phyloP scores from a whole-genome alignment of 2,113 vertebrate genomes.

The Pleuronectes platessa region DNA sequence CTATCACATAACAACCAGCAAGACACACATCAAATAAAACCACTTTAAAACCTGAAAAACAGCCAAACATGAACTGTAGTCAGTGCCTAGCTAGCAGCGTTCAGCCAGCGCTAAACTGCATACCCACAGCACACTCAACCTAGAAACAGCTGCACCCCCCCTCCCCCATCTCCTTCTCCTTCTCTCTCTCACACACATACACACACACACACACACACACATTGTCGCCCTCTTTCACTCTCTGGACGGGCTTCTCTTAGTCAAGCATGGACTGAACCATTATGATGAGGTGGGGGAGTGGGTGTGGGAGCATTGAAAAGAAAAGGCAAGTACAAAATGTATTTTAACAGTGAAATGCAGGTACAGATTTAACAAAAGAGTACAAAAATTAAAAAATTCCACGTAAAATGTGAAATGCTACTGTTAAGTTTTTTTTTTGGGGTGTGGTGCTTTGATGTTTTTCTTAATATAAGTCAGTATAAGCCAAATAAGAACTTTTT shows the following conservation, averaged over 20 bases:
- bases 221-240: not conserved
- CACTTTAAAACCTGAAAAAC: slow-evolving; percentile 3
- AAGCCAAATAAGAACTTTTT: slow-evolving; percentile 3
- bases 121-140: slow-evolving; percentile 42
- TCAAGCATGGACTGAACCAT: slow-evolving; percentile 65
- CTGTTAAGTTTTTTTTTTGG: not conserved
- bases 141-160: slow-evolving; percentile 49
- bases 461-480: not conserved
- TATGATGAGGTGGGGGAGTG: slow-evolving; percentile 27
- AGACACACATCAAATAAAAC: slow-evolving; percentile 5
- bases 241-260: slow-evolving; percentile 52
- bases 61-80: slow-evolving; percentile 27
- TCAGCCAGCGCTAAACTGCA: slow-evolving; percentile 57
- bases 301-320: slow-evolving; percentile 29
- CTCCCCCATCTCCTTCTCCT: slow-evolving; percentile 12
- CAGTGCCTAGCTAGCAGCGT: slow-evolving; percentile 59
- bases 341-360: not conserved
- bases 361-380: not conserved
- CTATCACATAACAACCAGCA: not conserved
- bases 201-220: not conserved
- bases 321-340: slow-evolving; percentile 22
- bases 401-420: not conserved
- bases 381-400: not conserved
- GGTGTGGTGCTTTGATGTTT: not conserved
- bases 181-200: not conserved